A percentile compares a stretch with the other conserved stretches of the same genome.
These are phyloP conservation scores for Daktulosphaira vitifoliae DNA, from an alignment of 1,140 invertebrate genomes.

Conservation along the genomic window DNA sequence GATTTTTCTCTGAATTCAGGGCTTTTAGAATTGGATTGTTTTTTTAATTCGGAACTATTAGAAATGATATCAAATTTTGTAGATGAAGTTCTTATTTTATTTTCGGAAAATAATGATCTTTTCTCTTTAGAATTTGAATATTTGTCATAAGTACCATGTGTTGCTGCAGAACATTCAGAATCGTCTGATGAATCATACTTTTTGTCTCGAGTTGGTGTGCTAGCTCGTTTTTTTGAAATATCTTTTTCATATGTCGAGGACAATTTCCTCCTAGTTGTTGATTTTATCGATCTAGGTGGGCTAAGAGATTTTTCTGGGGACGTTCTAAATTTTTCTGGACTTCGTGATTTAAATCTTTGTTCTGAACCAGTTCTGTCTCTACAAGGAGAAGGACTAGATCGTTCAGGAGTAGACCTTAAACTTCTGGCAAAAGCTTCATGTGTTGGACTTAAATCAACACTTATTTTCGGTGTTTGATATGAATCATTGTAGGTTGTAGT, in stretches of 20 bases:
- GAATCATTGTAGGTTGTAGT: slow-evolving; percentile 53
- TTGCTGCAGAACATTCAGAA: slow-evolving; percentile 19
- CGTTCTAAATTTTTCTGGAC: slow-evolving; percentile 14
- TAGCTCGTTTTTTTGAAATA: slow-evolving; percentile 27
- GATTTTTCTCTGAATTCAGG: slow-evolving; percentile 37
- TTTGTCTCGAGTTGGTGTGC: slow-evolving; percentile 4
- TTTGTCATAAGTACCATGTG: slow-evolving; percentile 18
- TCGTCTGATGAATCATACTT: slow-evolving; percentile 25
- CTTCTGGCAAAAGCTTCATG: slow-evolving; percentile 63
- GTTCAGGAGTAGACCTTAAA: slow-evolving; percentile 50
- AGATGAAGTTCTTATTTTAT: slow-evolving; percentile 11
- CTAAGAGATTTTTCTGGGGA: slow-evolving; percentile 17
- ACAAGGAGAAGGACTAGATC: slow-evolving; percentile 45
- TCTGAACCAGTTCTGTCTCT: slow-evolving; percentile 46
- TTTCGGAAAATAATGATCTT: slow-evolving; percentile 10
- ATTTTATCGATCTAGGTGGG: neutral
- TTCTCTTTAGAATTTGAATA: neutral
- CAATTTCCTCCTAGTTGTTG: neutral
- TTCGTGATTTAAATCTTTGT: slow-evolving; percentile 5
- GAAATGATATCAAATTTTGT: slow-evolving; percentile 37
- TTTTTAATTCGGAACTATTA: neutral
- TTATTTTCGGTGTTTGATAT: slow-evolving; percentile 48
- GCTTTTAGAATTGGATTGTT: slow-evolving; percentile 17
- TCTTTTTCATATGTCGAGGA: slow-evolving; percentile 18
- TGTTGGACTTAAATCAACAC: slow-evolving; percentile 53